phyloP scores from a whole-genome alignment of 2,888 invertebrate genomes.

The Monochamus alternatus region DNA sequence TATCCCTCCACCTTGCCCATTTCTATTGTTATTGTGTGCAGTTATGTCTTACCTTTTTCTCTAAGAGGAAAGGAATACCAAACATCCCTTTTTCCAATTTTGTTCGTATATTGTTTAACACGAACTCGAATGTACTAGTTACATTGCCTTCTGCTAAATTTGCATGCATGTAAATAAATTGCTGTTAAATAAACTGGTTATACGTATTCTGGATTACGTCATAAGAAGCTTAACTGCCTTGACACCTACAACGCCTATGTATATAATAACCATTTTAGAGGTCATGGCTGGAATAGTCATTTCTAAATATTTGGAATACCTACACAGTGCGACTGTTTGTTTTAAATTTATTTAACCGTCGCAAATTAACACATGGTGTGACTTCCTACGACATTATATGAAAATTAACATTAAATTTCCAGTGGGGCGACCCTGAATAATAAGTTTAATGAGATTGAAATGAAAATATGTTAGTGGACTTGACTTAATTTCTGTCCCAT shows the following conservation, averaged over 20 bases:
- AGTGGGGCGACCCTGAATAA: too few relatives aligned
- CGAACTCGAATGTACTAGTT: neutral
- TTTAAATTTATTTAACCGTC: conserved; percentile 1
- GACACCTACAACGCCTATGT: conserved; percentile 22
- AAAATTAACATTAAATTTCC: neutral
- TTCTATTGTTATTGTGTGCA: too few relatives aligned
- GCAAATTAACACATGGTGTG: neutral
- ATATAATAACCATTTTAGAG: conserved; percentile 18
- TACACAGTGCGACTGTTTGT: neutral
- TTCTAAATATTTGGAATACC: conserved; percentile 2
- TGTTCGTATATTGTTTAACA: too few relatives aligned
- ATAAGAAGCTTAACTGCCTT: conserved; percentile 17
- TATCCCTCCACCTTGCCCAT: too few relatives aligned
- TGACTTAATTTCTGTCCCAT: too few relatives aligned
- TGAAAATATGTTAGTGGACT: too few relatives aligned
- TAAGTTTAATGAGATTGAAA: too few relatives aligned
- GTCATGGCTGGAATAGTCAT: neutral
- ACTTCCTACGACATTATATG: neutral
- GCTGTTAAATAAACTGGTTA: conserved; percentile 4
- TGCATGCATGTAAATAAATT: conserved; percentile 11
- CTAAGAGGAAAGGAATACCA: too few relatives aligned
- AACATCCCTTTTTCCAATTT: too few relatives aligned
- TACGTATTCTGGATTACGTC: conserved; percentile 19
- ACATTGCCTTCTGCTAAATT: neutral
- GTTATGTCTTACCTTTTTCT: too few relatives aligned